A percentile compares a stretch with the other conserved stretches of the same genome.
phyloP scores from a whole-genome alignment of 2,113 vertebrate genomes.

The Heptranchias perlo region DNA sequence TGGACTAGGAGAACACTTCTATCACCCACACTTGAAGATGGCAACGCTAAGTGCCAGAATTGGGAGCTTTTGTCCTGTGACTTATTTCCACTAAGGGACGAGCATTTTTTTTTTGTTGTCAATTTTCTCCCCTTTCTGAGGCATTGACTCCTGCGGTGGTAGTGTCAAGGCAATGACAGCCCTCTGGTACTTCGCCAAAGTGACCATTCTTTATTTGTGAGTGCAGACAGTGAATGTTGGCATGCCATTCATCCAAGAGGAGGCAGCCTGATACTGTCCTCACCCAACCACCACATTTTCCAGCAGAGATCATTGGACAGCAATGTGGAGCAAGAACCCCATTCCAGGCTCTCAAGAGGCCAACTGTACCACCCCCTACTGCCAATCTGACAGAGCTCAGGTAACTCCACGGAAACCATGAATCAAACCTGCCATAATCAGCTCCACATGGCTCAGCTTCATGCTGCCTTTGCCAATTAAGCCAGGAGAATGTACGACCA shows the following conservation, averaged over 20 bases:
- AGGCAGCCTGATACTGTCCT: not conserved
- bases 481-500: not conserved
- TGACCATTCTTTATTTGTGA: not conserved
- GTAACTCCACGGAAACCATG: not conserved
- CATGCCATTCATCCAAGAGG: not conserved
- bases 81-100: not conserved
- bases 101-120: not conserved
- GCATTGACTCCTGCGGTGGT: not conserved
- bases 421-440: not conserved
- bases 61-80: not conserved
- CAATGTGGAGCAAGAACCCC: not conserved
- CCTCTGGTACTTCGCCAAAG: too few relatives aligned
- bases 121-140: not conserved
- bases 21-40: not conserved
- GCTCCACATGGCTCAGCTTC: not conserved
- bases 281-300: not conserved
- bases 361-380: not conserved
- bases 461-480: not conserved
- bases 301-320: not conserved
- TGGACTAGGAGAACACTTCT: not conserved
- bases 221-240: not conserved
- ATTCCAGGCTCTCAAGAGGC: not conserved
- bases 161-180: not conserved
- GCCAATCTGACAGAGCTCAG: not conserved
- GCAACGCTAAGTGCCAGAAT: not conserved